Evolutionary conservation across 2,888 invertebrate genomes (phyloP), one percentile per base, ranked within the genome.

Genomic region (Baronia brevicornis): DNA sequence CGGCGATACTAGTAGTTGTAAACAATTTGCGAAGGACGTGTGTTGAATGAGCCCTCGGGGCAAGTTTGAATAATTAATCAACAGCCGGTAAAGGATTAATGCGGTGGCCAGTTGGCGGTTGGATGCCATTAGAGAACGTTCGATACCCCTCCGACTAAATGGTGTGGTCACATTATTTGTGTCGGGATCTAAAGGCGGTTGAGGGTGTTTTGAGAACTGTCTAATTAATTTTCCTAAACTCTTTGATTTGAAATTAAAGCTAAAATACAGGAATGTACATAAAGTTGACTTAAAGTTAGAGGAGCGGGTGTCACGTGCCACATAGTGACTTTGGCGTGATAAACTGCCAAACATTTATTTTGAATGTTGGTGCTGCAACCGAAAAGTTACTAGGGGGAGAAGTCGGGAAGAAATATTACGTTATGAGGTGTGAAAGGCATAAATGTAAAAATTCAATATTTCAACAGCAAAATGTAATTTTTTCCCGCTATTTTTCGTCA

Each of bases 391-490:
- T 50, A 54, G 60, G 61, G 61, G 67, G 62, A 72, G 65, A 64
- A 62, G 54, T 58, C 64, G 50, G 60, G 50, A 65, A 77, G 74
- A 82, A 77, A 79, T 80, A 82, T 82, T 80, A 79, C 79, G 79
- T 79, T 80, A 82, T 84, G 84, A 82, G 80, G 80, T 82, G 84
- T 82, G 66, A 82, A 82, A 75, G 66, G 70, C 75, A 82, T 82
- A 78, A 80, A 82, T 80, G 80, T 82, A 80, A 80, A 80, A 78
- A 79, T 77, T 80, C 78, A 79, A 84, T 80, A 79, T 80, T 79
- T 77, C 71, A 71, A 57, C 60, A 48, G 60, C 52, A 52, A 60
- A 66, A 62, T 67, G 65, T 61, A 48, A 68, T 63, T 70, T 73
- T 78, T 68, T 65, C 61, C n/a, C 60, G 57, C 68, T 67, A 72